Evolutionary conservation across 2,113 vertebrate species (phyloP), one percentile per base, ranked within the genome.

Genomic region (Chaetodon auriga): DNA sequence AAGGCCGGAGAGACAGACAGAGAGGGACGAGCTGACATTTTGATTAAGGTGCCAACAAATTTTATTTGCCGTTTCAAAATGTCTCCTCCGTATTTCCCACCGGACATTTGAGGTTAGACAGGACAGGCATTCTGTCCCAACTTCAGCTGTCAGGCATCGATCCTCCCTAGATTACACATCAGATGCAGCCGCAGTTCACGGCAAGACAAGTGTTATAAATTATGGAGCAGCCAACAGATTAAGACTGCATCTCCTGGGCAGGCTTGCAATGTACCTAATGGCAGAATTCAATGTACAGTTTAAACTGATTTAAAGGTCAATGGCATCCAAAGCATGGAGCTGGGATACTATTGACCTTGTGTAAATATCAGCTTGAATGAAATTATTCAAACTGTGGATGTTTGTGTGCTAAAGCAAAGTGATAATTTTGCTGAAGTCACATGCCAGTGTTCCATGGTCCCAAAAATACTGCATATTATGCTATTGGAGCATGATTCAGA

Each of bases 1-100:
- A 55, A 23, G 72, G 69, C 68, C 13, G 49, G 18, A 43, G 38
- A 53, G 61, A 64, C 18, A 70, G 58, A 87, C 57, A 48, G 8
- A 46, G 75, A 83, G 62, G 46, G 66, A 76, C 9, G 23, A 69
- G 64, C 55, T 92, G 86, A 87, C 87, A 90, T 90, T 92, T 92
- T 93, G 90, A 94, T 93, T 87, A 88, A 89, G 85, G 68, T 72
- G 75, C 72, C 75, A 76, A 88, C 82, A 89, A 86, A 90, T 91
- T 84, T 89, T 84, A 86, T 92, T 84, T 85, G 90, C 75, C 9
- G 73, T 91, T 85, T 80, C 65, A 85, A 84, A 90, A 87, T 89
- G 83, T 87, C 84, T 81, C 73, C 65, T 60, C 70, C 7, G 73
- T 89, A 83, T 89, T 91, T 91, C 89, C 90, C 90, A 64, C 54